Evolutionary conservation across 2,888 invertebrate species (phyloP).

Genomic region (Octonoba sinensis): DNA sequence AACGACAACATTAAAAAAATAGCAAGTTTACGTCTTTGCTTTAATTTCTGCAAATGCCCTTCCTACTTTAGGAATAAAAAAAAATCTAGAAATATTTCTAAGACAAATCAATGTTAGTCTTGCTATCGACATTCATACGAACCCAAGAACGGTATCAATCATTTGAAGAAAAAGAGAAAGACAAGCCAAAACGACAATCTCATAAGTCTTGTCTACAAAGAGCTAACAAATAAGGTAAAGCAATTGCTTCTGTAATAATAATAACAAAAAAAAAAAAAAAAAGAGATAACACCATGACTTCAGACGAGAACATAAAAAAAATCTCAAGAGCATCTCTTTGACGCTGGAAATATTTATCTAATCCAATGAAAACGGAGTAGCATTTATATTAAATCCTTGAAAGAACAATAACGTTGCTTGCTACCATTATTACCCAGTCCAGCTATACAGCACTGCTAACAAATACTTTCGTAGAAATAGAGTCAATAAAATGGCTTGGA

Average conservation of each 20-base stretch:
- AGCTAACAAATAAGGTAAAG: conserved; percentile 36
- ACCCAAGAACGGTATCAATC: no score
- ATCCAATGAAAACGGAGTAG: conserved; percentile 56
- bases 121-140: no score
- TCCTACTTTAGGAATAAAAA: no score
- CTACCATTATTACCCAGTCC: conserved; percentile 36
- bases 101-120: no score
- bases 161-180: no score
- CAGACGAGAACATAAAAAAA: conserved; percentile 16
- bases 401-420: conserved; percentile 51
- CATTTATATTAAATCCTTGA: conserved; percentile 50
- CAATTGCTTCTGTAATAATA: conserved; percentile 42
- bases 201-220: conserved; percentile 17
- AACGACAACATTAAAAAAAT: no score
- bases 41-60: no score
- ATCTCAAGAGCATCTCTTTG: conserved; percentile 13
- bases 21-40: no score
- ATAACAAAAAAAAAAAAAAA: no score
- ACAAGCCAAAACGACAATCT: conserved; percentile 12
- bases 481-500: conserved; percentile 46
- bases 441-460: neutral
- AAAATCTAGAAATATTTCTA: no score
- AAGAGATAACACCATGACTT: conserved; percentile 10
- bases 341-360: conserved; percentile 59
- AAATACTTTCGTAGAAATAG: conserved; percentile 36